Evolutionary conservation across 2,888 invertebrate species (phyloP), one percentile per base, ranked within the genome.

Genomic region (Proisotoma minuta): DNA sequence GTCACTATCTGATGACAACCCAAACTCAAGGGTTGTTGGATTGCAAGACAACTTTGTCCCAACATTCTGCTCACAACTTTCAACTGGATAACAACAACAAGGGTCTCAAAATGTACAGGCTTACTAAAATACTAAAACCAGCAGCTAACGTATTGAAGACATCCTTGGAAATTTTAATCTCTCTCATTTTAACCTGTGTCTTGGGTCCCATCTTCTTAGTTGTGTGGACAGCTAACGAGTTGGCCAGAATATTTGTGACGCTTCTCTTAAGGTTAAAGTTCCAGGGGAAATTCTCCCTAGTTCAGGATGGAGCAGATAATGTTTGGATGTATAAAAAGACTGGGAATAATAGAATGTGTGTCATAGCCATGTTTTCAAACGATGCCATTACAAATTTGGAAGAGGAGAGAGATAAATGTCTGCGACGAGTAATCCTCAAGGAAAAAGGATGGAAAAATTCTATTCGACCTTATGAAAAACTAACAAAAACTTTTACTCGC

Each of bases 311-410:
- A 15, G 60, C 70, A 1, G 72, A 72, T 47, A 63, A 62, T 28
- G 60, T 69, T 29, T 72, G 70, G 70, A 57, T 63, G 4, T 72
- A 60, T 59, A 34, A 61, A 23, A 72, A 69, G 34, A 40, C 51
- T n/a, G 67, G 69, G 39, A 72, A 72, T 49, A 62, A 57, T n/a
- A 51, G 70, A 49, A 66, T 63, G 12, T 63, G 65, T 23, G 29
- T 72, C 29, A 57, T 60, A 1, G 23, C 68, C 1, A 49, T 60
- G 15, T 60, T 70, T 26, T 70, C 64, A 51, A 48, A 63, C 0
- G 54, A 62, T 20, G 48, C 23, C 24, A 64, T 72, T 40, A 8
- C 8, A 34, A 60, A 65, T 28, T 56, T 68, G 2, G 63, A 57
- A 0, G 43, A 54, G 3, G 63, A 66, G 22, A 28, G 59, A 29